Percentiles rank a stretch among this genome's conserved stretches.
Evolutionary conservation across 2,113 vertebrate genomes (phyloP).

Genomic region (Silurus meridionalis): DNA sequence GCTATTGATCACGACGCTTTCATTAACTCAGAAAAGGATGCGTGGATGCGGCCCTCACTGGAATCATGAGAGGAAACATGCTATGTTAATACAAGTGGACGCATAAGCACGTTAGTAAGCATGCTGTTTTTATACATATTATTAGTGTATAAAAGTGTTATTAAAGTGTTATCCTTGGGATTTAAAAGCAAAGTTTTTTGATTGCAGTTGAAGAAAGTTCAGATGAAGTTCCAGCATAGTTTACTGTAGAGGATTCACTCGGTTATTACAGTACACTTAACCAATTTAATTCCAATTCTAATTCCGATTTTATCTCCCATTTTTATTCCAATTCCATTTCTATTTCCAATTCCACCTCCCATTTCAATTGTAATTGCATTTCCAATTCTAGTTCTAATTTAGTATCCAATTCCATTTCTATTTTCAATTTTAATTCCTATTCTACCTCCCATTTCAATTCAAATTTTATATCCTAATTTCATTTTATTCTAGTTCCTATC

Average conservation of each 20-base stretch:
- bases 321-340: neutral
- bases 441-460: neutral
- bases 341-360: neutral
- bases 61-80: neutral
- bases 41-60: neutral
- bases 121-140: neutral
- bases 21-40: slow-evolving; percentile 10
- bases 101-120: neutral
- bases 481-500: no score
- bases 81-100: neutral
- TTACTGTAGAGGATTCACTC: neutral
- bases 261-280: no score
- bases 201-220: no score
- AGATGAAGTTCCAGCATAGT: neutral
- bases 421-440: neutral
- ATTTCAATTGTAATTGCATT: neutral
- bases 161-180: neutral
- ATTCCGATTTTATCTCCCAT: neutral
- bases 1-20: slow-evolving; percentile 18
- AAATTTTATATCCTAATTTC: neutral
- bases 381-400: neutral
- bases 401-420: neutral
- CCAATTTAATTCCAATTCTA: neutral
- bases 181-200: neutral
- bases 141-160: neutral